Evolutionary conservation across 2,113 vertebrate species (phyloP), one percentile per base, ranked within the genome.

Genomic region (Alethe castanea): DNA sequence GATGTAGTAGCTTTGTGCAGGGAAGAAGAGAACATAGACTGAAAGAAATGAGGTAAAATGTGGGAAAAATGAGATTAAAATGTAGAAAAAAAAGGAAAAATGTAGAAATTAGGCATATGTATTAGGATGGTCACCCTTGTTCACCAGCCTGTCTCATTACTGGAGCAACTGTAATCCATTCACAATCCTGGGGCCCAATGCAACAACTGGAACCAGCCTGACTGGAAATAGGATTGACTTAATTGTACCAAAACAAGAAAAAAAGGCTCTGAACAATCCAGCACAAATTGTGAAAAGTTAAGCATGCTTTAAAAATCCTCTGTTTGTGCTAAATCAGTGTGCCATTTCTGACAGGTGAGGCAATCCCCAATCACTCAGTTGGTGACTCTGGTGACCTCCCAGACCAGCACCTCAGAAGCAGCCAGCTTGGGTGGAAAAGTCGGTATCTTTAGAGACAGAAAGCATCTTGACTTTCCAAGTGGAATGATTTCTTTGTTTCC

Each of bases 101-200:
- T 33, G 28, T 56, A 33, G 73, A 54, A 86, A 53, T 81, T 19
- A 60, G 28, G 60, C 8, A 3, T 19, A 3, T 53, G 4, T 35
- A 11, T 50, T 61, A 48, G 12, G 29, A 8, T 86, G 81, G 24
- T 61, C 38, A 40, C 17, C 17, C 60, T 61, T 60, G 29, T 50
- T 88, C 25, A 33, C 0, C 2, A 86, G 31, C 26, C 61, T 1
- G 0, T 67, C 33, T 73, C 11, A 1, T 67, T 71, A 25, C 14
- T 52, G 74, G 29, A 33, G 36, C 12, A 59, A 3, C 25, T 67
- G 12, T 50, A 89, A 15, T 15, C 38, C 13, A 5, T 70, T 78
- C 42, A 25, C 9, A 33, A 19, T 40, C 38, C 18, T 59, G 38
- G 25, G 47, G 25, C 38, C 40, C 5, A 16, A 38, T 62, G 56